These are phyloP conservation scores for Gryon sp. DNA, from an alignment of 1,140 invertebrate genomes.

Conservation along the genomic window DNA sequence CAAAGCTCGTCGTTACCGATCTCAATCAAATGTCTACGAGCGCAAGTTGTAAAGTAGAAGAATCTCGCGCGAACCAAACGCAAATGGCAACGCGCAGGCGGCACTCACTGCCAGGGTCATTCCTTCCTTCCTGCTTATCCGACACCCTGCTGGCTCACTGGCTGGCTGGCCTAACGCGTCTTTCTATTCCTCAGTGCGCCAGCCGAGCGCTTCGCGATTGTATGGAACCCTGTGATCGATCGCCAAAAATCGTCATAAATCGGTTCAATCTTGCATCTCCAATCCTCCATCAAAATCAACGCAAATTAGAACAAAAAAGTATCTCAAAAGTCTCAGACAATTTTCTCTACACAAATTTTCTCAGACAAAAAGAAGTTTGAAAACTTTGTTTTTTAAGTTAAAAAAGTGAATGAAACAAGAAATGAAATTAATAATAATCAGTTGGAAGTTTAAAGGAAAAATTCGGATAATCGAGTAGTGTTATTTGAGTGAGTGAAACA, in stretches of 20 bases:
- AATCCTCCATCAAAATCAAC: too few relatives aligned
- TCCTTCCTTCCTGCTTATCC: constrained; percentile 64
- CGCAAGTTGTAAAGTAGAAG: constrained; percentile 26
- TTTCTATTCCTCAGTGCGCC: constrained; percentile 72
- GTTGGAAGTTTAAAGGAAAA: not conserved
- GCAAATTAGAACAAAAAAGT: too few relatives aligned
- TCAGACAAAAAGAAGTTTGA: not conserved
- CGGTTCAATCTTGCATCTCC: too few relatives aligned
- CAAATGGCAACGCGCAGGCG: constrained; percentile 75
- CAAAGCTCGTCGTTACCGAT: constrained; percentile 14
- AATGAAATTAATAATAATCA: constrained; percentile 9
- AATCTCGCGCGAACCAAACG: constrained; percentile 61
- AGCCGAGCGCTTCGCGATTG: constrained; percentile 70
- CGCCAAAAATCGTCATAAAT: not conserved
- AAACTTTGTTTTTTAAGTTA: not conserved
- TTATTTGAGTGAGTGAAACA: constrained; percentile 2
- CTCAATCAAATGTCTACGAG: constrained; percentile 23
- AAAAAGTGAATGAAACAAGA: not conserved
- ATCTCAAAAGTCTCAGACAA: too few relatives aligned
- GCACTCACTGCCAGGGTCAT: constrained; percentile 78
- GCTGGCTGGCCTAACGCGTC: constrained; percentile 58
- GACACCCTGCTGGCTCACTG: constrained; percentile 63
- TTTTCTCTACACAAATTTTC: not conserved
- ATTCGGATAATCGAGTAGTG: constrained; percentile 24
- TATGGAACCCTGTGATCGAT: constrained; percentile 44